Evolutionary conservation across 2,888 invertebrate species (phyloP), one percentile per base, ranked within the genome.

Genomic region (Lithophane socia): DNA sequence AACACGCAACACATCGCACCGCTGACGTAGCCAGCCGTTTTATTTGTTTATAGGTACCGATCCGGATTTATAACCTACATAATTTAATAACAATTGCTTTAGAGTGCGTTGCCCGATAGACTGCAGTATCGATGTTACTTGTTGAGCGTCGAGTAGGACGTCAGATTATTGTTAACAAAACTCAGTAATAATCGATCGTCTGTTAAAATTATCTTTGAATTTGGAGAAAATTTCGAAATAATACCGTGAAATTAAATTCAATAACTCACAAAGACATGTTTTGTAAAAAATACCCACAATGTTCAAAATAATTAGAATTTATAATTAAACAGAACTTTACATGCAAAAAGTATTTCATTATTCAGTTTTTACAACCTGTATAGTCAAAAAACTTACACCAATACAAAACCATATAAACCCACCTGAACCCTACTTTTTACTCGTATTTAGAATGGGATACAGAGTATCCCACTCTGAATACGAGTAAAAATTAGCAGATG

Each of bases 11-110:
- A 79, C 90, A 89, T 87, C 81, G 83, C 73, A 78, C 63, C 65
- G 77, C 80, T 86, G 85, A 86, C 86, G 85, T 85, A 80, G 80
- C 66, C 65, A 69, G 72, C 75, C 71, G 74, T 72, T 86, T 83
- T 85, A 86, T 88, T 88, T 87, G 86, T 87, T 82, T 87, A 77
- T 81, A 85, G 66, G 79, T 77, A 83, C 77, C 77, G 79, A 86
- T 86, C 83, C 80, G 86, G 86, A 87, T 82, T 88, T 87, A 87
- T 83, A 84, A 86, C 88, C 88, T 69, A 86, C 85, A 85, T 88
- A 49, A 74, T 83, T 78, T 78, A 82, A 86, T 83, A 83, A 80
- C 77, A 83, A 88, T 78, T 81, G 76, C 75, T 74, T 82, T 78
- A 68, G 67, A 87, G 84, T 77, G 75, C 83, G 75, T 79, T 71